Evolutionary conservation across 2,888 invertebrate species (phyloP).

Genomic region (Omphaloscelis lunosa): DNA sequence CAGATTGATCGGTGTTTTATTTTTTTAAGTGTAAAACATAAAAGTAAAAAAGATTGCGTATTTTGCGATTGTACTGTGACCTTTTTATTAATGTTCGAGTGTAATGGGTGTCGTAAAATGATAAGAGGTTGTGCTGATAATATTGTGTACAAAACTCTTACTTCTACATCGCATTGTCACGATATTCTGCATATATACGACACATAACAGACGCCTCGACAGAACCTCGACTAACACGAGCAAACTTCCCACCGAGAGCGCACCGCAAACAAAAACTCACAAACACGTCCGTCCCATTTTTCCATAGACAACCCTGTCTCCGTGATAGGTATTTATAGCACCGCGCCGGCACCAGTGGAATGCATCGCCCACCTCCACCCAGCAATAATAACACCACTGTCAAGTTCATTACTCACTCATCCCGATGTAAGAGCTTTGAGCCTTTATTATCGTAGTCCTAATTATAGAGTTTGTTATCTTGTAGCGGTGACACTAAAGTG

Average conservation of each 20-base stretch:
- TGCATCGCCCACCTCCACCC: conserved; percentile 81
- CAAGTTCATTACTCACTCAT: conserved; percentile 87
- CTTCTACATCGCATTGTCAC: not conserved
- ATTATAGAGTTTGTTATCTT: conserved; percentile 72
- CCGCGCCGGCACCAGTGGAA: conserved; percentile 72
- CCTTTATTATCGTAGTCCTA: conserved; percentile 65
- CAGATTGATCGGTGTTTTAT: conserved; percentile 58
- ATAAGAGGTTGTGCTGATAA: conserved; percentile 20
- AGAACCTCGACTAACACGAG: conserved; percentile 15
- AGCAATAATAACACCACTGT: conserved; percentile 85
- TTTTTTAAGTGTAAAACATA: conserved; percentile 48
- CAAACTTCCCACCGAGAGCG: conserved; percentile 16
- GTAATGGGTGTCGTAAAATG: conserved; percentile 43
- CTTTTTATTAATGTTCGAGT: conserved; percentile 38
- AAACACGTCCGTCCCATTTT: conserved; percentile 54
- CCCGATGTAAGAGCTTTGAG: conserved; percentile 67
- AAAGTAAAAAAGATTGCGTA: conserved; percentile 51
- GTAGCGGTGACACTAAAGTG: conserved; percentile 68
- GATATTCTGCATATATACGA: not conserved
- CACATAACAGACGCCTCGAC: not conserved
- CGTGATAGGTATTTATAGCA: conserved; percentile 78
- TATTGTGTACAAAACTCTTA: conserved; percentile 25
- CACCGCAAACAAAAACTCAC: conserved; percentile 28
- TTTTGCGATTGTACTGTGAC: conserved; percentile 39
- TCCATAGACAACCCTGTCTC: conserved; percentile 66